These are phyloP conservation scores for Leptothorax acervorum DNA, from an alignment of 2,888 invertebrate genomes.

Conservation along the genomic window DNA sequence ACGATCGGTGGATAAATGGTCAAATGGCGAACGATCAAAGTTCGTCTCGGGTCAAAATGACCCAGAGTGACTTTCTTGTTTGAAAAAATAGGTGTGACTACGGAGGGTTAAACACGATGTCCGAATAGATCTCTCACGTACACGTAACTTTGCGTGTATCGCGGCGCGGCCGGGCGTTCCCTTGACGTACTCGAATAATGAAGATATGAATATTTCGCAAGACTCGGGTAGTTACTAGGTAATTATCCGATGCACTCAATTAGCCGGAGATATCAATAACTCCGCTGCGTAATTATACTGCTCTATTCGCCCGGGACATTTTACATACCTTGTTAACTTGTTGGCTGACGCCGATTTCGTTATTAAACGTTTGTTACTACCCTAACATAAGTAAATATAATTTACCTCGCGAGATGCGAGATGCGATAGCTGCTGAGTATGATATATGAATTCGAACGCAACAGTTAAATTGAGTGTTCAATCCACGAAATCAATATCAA, in stretches of 20 bases:
- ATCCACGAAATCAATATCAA: not conserved
- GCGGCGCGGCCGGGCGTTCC: not conserved
- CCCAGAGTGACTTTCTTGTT: too few species aligned
- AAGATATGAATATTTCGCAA: conserved; percentile 24
- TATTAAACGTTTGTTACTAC: not conserved
- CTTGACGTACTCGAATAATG: conserved; percentile 13
- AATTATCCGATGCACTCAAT: conserved; percentile 8
- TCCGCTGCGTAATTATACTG: not conserved
- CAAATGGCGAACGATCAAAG: too few species aligned
- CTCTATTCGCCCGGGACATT: not conserved
- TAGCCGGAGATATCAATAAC: conserved; percentile 11
- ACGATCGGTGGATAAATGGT: too few species aligned
- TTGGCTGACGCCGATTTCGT: not conserved
- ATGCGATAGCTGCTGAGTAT: not conserved
- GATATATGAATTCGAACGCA: not conserved
- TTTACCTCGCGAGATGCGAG: conserved; percentile 2
- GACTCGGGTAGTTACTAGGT: not conserved
- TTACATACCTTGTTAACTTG: not conserved
- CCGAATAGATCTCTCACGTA: not conserved
- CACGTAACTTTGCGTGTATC: not conserved
- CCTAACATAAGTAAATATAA: not conserved
- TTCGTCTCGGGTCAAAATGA: too few species aligned
- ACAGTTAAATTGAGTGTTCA: not conserved
- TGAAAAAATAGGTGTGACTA: too few species aligned
- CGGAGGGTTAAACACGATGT: not conserved